A percentile compares a stretch with the other conserved stretches of the same genome.
Evolutionary conservation across 2,888 invertebrate species (phyloP).

Genomic region (Lomographa bimaculata): DNA sequence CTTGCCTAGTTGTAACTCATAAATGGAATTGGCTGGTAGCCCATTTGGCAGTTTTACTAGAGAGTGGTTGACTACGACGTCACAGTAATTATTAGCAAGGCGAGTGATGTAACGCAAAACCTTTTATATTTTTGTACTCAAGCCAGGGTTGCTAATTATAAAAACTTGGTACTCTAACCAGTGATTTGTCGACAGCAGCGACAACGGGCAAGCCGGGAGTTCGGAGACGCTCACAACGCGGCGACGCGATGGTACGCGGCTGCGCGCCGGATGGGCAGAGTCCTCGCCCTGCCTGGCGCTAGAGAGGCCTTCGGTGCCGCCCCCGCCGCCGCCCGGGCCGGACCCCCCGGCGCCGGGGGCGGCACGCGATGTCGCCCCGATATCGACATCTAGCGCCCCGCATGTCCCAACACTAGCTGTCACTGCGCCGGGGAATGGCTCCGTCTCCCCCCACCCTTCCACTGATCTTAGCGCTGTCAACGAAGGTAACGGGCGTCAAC

Average conservation of each 20-base stretch:
- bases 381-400: no score
- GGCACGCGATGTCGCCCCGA: no score
- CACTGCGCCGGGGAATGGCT: not conserved
- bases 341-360: not conserved
- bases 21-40: no score
- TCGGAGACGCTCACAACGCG: constrained; percentile 57
- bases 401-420: no score
- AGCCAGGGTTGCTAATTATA: no score
- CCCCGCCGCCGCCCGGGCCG: constrained; percentile 54
- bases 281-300: constrained; percentile 70
- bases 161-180: constrained; percentile 1
- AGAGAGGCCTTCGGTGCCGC: constrained; percentile 59
- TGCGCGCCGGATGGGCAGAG: constrained; percentile 53
- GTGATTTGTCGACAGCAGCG: constrained; percentile 62
- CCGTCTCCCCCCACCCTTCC: constrained; percentile 27
- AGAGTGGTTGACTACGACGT: no score
- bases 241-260: constrained; percentile 53
- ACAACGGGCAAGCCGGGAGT: constrained; percentile 64
- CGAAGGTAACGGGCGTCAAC: constrained; percentile 78
- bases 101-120: no score
- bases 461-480: constrained; percentile 81
- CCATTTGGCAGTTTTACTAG: no score
- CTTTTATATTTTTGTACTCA: no score
- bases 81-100: no score
- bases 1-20: no score